phyloP scores from a whole-genome alignment of 2,888 invertebrate species.

The Noctua pronuba region DNA sequence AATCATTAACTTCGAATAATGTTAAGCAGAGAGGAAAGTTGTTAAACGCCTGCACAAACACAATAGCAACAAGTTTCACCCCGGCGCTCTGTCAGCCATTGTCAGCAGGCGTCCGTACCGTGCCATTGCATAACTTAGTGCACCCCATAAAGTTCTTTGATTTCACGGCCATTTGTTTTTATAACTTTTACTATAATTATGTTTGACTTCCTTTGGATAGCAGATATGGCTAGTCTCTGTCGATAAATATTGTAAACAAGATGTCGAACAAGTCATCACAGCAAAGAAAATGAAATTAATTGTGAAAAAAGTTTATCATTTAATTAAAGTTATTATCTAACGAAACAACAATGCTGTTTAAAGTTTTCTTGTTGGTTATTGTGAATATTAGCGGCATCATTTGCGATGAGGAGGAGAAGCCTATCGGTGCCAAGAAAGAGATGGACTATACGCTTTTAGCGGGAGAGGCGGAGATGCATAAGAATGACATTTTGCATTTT shows the following conservation, averaged over 20 bases:
- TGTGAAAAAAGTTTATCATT: constrained; percentile 7
- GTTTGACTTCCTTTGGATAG: constrained; percentile 19
- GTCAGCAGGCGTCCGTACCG: constrained; percentile 69
- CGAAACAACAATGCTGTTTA: constrained; percentile 50
- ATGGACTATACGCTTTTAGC: constrained; percentile 83
- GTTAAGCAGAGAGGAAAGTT: constrained; percentile 58
- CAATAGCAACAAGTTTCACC: constrained; percentile 75
- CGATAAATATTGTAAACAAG: constrained; percentile 21
- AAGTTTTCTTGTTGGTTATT: constrained; percentile 52
- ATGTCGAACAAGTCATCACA: constrained; percentile 30
- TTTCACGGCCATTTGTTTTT: constrained; percentile 79
- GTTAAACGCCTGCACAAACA: constrained; percentile 75
- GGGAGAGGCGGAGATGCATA: constrained; percentile 80
- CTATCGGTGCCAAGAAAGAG: constrained; percentile 67
- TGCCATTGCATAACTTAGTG: constrained; percentile 67
- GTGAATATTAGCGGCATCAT: constrained; percentile 40
- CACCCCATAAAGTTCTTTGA: constrained; percentile 72
- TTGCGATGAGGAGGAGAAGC: constrained; percentile 57
- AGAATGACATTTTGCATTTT: constrained; percentile 80
- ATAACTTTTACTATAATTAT: constrained; percentile 61
- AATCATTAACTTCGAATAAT: constrained; percentile 58
- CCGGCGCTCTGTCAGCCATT: constrained; percentile 61
- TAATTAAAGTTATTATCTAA: constrained; percentile 2
- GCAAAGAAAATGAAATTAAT: constrained; percentile 45
- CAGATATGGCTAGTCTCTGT: constrained; percentile 15